These are phyloP conservation scores for Xestia rhomboidea DNA, from an alignment of 2,888 invertebrate species.

Conservation along the genomic window DNA sequence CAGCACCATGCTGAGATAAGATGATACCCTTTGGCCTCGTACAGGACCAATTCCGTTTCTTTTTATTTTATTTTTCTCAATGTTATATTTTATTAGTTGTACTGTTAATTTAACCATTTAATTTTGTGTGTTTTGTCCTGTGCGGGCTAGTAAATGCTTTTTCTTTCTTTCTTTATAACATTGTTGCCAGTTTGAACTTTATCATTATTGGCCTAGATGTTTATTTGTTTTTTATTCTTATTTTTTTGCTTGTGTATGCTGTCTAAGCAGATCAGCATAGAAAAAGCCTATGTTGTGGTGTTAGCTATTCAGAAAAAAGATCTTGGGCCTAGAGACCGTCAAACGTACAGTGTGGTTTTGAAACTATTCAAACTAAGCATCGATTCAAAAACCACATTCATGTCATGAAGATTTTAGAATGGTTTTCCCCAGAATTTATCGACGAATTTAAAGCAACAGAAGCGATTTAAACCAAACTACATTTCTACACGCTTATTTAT, in stretches of 20 bases:
- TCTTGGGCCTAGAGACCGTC: background rate
- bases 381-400: background rate
- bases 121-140: too few relatives aligned
- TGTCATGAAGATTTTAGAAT: background rate
- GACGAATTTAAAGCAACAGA: conserved; percentile 1
- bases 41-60: too few relatives aligned
- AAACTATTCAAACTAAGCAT: background rate
- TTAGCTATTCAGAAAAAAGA: background rate
- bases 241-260: background rate
- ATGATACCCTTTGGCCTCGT: too few relatives aligned
- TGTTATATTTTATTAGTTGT: too few relatives aligned
- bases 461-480: conserved; percentile 23
- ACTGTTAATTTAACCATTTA: too few relatives aligned
- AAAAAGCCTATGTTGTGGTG: background rate
- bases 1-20: too few relatives aligned
- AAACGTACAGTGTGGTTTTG: background rate
- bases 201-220: background rate
- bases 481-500: conserved; percentile 14
- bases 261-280: background rate
- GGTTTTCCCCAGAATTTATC: background rate
- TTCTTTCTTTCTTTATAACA: too few relatives aligned
- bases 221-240: background rate
- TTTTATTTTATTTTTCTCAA: too few relatives aligned
- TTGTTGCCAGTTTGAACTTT: background rate
- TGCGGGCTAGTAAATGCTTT: too few relatives aligned